A percentile compares a stretch with the other conserved stretches of the same genome.
Conservation (phyloP, 2,888 invertebrate species). For the Epistrophella euchroma region DNA sequence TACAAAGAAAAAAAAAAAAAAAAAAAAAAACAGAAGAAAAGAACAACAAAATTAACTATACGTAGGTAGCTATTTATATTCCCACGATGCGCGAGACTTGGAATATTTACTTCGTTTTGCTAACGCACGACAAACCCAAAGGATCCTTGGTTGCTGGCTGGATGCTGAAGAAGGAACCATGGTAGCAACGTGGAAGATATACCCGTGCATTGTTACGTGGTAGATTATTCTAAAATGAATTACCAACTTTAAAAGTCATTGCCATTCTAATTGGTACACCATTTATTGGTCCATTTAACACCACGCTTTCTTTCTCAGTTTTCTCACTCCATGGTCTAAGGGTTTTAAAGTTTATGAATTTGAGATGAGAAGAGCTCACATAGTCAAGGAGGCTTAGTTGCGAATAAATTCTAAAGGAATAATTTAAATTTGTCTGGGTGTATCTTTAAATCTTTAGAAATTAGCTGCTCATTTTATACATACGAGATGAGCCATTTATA, state of each 20-base stretch:
- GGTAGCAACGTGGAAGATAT: background rate
- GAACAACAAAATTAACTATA: constrained; percentile 18
- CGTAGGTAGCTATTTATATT: background rate
- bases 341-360: constrained; percentile 10
- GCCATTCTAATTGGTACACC: constrained; percentile 64
- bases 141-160: background rate
- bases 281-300: constrained; percentile 68
- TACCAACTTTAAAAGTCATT: constrained; percentile 65
- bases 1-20: background rate
- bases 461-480: no score
- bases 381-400: background rate
- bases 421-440: background rate
- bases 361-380: background rate
- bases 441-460: no score
- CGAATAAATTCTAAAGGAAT: background rate
- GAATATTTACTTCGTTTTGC: constrained; percentile 6
- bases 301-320: constrained; percentile 15
- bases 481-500: no score
- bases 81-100: background rate
- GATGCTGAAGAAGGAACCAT: constrained; percentile 3
- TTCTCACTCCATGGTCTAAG: background rate
- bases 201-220: constrained; percentile 63
- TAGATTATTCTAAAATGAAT: constrained; percentile 69
- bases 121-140: background rate
- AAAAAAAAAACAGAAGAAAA: constrained; percentile 4